A percentile compares a stretch with the other conserved stretches of the same genome.
phyloP scores from a whole-genome alignment of 2,113 vertebrate species.

The Atrichornis clamosus region DNA sequence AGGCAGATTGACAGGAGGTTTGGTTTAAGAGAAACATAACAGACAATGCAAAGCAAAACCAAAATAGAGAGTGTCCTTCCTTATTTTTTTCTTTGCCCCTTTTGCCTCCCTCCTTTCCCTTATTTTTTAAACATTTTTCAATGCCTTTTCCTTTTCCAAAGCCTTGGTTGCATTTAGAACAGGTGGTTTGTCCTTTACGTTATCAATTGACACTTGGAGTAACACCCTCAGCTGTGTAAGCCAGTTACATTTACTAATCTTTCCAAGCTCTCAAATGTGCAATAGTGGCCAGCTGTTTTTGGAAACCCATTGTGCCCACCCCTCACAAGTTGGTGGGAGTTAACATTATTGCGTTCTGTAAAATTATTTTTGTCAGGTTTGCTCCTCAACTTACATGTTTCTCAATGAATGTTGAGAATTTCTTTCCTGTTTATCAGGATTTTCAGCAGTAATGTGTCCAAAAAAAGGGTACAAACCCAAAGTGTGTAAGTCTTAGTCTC shows the following conservation, averaged over 20 bases:
- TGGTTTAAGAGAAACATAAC: background rate
- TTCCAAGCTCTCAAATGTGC: background rate
- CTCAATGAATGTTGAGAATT: background rate
- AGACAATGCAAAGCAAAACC: background rate
- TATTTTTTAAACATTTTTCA: background rate
- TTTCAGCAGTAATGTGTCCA: background rate
- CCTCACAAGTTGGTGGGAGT: fast-evolving
- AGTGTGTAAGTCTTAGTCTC: background rate
- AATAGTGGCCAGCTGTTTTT: background rate
- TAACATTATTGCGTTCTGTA: background rate
- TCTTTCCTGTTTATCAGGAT: background rate
- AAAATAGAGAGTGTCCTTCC: fast-evolving
- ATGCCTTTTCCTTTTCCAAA: background rate
- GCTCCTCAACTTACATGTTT: background rate
- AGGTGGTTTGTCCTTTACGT: background rate
- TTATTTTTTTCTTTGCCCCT: background rate
- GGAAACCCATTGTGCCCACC: background rate
- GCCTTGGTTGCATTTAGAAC: background rate
- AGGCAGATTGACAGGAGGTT: background rate
- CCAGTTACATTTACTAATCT: background rate
- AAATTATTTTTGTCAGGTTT: background rate
- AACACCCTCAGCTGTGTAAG: background rate
- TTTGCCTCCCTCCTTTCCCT: background rate
- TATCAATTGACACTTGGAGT: background rate
- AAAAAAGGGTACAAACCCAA: background rate